Evolutionary conservation across 35 echinoderm and acorn worm genomes (phyloP).

Genomic region (Apostichopus parvimensis): DNA sequence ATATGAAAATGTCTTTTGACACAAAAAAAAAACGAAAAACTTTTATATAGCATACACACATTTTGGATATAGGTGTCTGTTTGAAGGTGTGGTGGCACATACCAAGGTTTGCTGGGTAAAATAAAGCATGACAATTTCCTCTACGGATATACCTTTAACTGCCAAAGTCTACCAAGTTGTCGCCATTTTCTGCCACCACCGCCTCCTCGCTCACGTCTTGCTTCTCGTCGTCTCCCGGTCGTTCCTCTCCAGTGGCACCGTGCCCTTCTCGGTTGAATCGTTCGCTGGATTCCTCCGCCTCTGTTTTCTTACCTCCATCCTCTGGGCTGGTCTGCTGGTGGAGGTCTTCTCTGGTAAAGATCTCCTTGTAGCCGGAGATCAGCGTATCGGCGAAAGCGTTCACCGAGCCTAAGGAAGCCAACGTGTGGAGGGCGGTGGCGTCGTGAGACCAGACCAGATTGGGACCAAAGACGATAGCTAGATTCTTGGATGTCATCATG

Average conservation of each 20-base stretch:
- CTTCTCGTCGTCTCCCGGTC: background rate
- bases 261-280: no score
- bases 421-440: conserved; percentile 57
- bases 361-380: conserved; percentile 72
- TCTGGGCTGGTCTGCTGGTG: background rate
- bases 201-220: background rate
- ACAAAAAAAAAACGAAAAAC: no score
- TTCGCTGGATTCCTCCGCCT: background rate
- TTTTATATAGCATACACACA: background rate
- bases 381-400: conserved; percentile 81
- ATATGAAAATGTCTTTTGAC: no score
- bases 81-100: no score
- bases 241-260: background rate
- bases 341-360: conserved; percentile 66
- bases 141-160: background rate
- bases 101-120: no score
- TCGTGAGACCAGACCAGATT: conserved; percentile 88
- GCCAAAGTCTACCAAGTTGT: background rate
- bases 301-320: background rate
- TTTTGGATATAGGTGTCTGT: no score
- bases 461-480: conserved; percentile 85
- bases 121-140: background rate
- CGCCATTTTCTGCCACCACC: background rate
- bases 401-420: conserved; percentile 70
- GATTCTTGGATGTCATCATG: conserved; percentile 72